Evolutionary conservation across 2,113 vertebrate genomes (phyloP), one percentile per base, ranked within the genome.

Genomic region (Epinephelus moara): DNA sequence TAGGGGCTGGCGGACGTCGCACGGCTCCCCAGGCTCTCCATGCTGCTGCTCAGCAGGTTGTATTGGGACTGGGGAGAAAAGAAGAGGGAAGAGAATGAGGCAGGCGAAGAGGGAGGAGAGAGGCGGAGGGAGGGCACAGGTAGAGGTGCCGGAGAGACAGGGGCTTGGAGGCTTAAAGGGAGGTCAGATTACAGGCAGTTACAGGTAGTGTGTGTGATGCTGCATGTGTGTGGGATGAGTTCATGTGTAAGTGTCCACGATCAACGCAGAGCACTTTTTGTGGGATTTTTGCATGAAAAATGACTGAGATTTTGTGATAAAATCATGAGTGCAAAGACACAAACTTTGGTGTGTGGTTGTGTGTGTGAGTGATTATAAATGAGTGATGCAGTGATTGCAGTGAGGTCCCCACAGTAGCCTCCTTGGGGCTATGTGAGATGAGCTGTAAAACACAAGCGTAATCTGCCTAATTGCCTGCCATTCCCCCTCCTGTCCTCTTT

Each of bases 41-140:
- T 99, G 95, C 97, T 97, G 96, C 95, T 98, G 96, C 96, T 99
- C 90, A 99, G 97, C 96, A 99, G 93, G 97, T 97, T 98, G 96
- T 99, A 99, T 97, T 99, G 98, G 97, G 98, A 97, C 98, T 99
- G 96, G 79, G 88, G 85, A 87, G 88, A 92, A 82, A 92, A 86
- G 91, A 94, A 94, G 94, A 94, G 91, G 73, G 90, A 90, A 90
- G 91, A 89, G 88, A 89, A 84, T 91, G 84, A 94, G 90, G 91
- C 89, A 94, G 92, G 94, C 23, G 12, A 80, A 91, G 49, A 27
- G 18, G 61, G 95, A 94, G 93, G 94, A 93, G 94, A 92, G 92
- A 90, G 80, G 71, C 78, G 42, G 92, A 94, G 94, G 95, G 93
- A 95, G 94, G 92, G 93, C 92, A 93, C 94, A 96, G 96, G 95